These are phyloP conservation scores for Thaumetopoea pityocampa DNA, from an alignment of 1,140 invertebrate genomes.

Conservation along the genomic window DNA sequence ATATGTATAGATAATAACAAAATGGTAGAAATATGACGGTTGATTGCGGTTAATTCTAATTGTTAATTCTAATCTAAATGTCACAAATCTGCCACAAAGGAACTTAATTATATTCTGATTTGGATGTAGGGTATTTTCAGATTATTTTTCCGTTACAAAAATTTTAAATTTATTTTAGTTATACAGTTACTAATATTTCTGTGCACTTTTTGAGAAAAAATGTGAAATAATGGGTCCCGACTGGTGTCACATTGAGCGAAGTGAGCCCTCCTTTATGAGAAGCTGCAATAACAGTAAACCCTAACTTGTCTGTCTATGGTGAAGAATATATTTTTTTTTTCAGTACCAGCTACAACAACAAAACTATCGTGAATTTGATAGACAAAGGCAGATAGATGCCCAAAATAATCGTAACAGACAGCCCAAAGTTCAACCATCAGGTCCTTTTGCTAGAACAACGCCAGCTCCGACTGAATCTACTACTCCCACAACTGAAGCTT, in stretches of 20 bases:
- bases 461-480: conserved; percentile 27
- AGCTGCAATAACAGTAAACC: not conserved
- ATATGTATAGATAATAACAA: no score
- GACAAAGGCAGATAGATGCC: conserved; percentile 47
- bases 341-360: conserved; percentile 57
- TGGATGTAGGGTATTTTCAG: no score
- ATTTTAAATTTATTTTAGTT: no score
- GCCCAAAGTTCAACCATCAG: conserved; percentile 38
- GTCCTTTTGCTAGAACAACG: conserved; percentile 43
- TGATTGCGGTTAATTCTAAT: no score
- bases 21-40: no score
- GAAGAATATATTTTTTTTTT: conserved; percentile 9
- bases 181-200: no score
- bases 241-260: not conserved
- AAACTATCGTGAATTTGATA: conserved; percentile 45
- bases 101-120: no score
- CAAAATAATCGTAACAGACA: conserved; percentile 33
- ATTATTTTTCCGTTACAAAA: no score
- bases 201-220: no score
- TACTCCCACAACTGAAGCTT: conserved; percentile 38
- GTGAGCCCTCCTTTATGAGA: not conserved
- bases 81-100: no score
- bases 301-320: not conserved
- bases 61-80: no score
- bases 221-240: no score